These are phyloP conservation scores for Actinia tenebrosa DNA, from an alignment of 64 coral and sea anemone species.

Conservation along the genomic window DNA sequence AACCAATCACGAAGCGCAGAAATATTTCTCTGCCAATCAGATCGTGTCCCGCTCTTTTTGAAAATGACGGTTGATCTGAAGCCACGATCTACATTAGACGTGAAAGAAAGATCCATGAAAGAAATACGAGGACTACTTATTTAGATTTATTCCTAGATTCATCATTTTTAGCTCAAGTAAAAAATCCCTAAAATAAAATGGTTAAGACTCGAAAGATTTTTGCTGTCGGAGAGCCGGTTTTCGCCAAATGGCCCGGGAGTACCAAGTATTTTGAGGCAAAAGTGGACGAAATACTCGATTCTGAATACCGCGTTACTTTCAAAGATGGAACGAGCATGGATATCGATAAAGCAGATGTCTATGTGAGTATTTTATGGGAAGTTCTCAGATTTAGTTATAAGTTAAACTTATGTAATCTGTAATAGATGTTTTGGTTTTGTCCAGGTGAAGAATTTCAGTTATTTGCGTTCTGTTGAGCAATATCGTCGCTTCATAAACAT, in stretches of 20 bases:
- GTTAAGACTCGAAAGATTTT: not conserved
- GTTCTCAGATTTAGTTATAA: too few relatives aligned
- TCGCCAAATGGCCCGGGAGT: conserved; percentile 5
- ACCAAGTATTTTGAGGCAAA: not conserved
- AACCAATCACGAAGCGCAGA: not conserved
- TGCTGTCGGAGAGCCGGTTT: not conserved
- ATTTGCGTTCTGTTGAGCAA: not conserved
- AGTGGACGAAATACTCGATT: not conserved
- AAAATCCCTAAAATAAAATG: not conserved
- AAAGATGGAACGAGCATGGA: not conserved
- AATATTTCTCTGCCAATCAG: conserved; percentile 3
- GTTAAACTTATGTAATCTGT: not conserved
- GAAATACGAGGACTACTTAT: not conserved
- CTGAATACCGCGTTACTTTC: not conserved
- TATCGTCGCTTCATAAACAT: not conserved
- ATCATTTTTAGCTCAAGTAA: not conserved
- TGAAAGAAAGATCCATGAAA: not conserved
- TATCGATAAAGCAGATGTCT: not conserved
- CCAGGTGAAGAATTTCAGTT: not conserved
- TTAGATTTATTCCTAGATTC: not conserved
- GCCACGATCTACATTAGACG: not conserved
- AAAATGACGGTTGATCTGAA: not conserved
- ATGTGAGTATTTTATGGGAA: not conserved
- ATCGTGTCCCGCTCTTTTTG: conserved; percentile 10
- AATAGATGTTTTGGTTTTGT: not conserved